phyloP scores from a whole-genome alignment of 2,888 invertebrate species.

The Drosophila meridionalis region DNA sequence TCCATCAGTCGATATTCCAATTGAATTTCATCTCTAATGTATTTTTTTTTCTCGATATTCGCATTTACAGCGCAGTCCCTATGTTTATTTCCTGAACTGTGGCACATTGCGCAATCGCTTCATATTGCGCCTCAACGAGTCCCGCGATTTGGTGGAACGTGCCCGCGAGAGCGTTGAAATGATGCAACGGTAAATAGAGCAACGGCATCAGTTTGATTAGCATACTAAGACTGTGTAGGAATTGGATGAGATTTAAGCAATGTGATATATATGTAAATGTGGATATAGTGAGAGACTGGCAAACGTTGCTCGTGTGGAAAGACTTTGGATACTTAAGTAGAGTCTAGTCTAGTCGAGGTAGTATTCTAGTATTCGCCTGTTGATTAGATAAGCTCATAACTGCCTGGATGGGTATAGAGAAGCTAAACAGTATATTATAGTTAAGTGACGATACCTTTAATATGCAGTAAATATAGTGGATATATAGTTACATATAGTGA shows the following conservation, averaged over 20 bases:
- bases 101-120: constrained; percentile 85
- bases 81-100: constrained; percentile 85
- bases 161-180: constrained; percentile 84
- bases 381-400: background rate
- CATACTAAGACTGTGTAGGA: background rate
- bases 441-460: background rate
- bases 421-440: background rate
- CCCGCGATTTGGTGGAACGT: constrained; percentile 84
- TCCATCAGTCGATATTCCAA: background rate
- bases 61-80: constrained; percentile 82
- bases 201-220: background rate
- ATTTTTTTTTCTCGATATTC: constrained; percentile 1
- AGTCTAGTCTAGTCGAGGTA: no score
- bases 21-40: background rate
- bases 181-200: constrained; percentile 80
- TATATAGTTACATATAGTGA: background rate
- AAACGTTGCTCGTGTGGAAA: background rate
- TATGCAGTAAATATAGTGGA: background rate
- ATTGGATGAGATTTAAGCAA: no score
- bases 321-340: background rate
- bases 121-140: constrained; percentile 85
- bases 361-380: background rate
- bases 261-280: background rate
- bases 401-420: background rate
- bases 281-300: background rate